Evolutionary conservation across 1,140 invertebrate genomes (phyloP).

Genomic region (Aleiodes sp.): DNA sequence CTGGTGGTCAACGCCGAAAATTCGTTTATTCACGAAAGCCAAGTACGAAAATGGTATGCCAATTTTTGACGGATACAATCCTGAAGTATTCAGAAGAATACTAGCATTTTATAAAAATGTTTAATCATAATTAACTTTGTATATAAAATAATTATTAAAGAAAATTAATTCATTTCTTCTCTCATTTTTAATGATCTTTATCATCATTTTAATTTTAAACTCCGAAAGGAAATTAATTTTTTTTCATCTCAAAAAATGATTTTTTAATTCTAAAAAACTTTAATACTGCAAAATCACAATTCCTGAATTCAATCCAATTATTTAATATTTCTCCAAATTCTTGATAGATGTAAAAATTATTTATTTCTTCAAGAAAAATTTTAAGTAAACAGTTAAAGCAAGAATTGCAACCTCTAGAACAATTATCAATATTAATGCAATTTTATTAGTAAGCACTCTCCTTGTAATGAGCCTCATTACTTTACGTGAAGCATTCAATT

Average conservation of each 20-base stretch:
- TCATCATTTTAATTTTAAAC: background rate
- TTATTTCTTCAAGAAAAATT: conserved; percentile 62
- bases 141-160: conserved; percentile 14
- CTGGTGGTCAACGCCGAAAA: conserved; percentile 76
- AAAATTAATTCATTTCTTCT: background rate
- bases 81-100: conserved; percentile 79
- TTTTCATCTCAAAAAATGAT: too few species aligned
- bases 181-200: conserved; percentile 6
- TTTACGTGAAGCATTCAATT: conserved; percentile 69
- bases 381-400: conserved; percentile 69
- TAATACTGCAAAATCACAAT: too few species aligned
- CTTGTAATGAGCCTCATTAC: conserved; percentile 72
- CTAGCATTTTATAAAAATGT: conserved; percentile 79
- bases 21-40: conserved; percentile 76
- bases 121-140: conserved; percentile 39
- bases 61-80: conserved; percentile 77
- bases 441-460: conserved; percentile 74
- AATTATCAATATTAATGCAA: conserved; percentile 75
- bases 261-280: background rate
- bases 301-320: background rate
- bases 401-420: conserved; percentile 72
- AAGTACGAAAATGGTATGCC: conserved; percentile 72
- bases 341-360: background rate
- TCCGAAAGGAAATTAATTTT: background rate
- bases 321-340: background rate